Evolutionary conservation across 2,888 invertebrate genomes (phyloP).

Genomic region (Philereme vetulata): DNA sequence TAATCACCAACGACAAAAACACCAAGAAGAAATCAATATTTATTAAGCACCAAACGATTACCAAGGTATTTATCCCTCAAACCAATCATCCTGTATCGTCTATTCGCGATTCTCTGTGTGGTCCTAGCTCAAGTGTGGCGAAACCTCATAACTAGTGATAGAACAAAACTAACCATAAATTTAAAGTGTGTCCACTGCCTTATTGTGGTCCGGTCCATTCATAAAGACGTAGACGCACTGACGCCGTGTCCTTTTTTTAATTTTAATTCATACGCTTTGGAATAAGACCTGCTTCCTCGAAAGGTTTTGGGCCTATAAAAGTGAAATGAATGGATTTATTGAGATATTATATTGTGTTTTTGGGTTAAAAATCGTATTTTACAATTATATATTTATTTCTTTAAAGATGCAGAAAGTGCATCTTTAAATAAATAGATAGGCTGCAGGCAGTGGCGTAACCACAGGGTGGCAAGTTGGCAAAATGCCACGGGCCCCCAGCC

Average conservation of each 20-base stretch:
- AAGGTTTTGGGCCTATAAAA: conserved; percentile 16
- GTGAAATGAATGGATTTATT: background rate
- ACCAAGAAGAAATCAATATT: no score
- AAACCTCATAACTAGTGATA: conserved; percentile 58
- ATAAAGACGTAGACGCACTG: conserved; percentile 34
- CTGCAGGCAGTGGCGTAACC: no score
- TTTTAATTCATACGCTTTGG: conserved; percentile 33
- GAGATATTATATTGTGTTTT: no score
- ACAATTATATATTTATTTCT: no score
- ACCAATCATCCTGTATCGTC: conserved; percentile 26
- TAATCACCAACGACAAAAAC: no score
- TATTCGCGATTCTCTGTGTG: conserved; percentile 67
- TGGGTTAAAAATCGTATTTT: no score
- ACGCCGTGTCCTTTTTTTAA: conserved; percentile 30
- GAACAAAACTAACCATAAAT: conserved; percentile 77
- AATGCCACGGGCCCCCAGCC: no score
- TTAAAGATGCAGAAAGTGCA: no score
- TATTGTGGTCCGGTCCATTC: conserved; percentile 36
- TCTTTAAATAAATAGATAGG: no score
- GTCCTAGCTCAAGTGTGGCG: conserved; percentile 55
- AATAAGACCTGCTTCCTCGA: conserved; percentile 12
- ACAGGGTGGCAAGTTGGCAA: no score
- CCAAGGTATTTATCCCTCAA: background rate
- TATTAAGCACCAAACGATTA: no score
- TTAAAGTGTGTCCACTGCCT: conserved; percentile 33